Evolutionary conservation across 2,113 vertebrate genomes (phyloP), one percentile per base, ranked within the genome.

Genomic region (Lophochroa leadbeateri): DNA sequence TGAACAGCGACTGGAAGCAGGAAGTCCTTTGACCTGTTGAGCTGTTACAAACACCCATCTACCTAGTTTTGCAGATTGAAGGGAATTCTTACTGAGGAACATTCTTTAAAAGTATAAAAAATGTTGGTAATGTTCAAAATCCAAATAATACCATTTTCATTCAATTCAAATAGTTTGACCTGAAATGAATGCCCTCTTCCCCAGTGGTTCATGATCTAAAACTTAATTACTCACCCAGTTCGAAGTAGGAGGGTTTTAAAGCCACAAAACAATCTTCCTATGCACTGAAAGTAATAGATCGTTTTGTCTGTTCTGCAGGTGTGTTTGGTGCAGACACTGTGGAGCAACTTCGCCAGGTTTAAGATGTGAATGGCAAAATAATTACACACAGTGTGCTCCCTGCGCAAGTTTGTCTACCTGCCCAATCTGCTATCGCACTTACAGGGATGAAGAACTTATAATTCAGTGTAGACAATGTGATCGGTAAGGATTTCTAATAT

Each of bases 331-430:
- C 90, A 98, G 98, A 29, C 99, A 99, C 88, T 99, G 99, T 96
- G 99, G 99, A 93, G 98, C 99, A 72, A 97, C 99, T 28, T 99
- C 99, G 24, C 99, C 99, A 3, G 99, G 99, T 28, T 96, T 98
- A 88, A 97, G 98, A 86, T 99, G 99, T 76, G 99, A 99, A 82
- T 99, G 99, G 99, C 99, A 99, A 95, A 99, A 98, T 90, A 99
- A 99, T 97, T 99, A 99, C 97, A 99, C 99, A 1, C 99, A 98
- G 86, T 99, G 99, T n/a, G 99, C 98, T 3, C 99, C 99, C 5
- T 99, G 99, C 37, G 98, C 98, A 27, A 99, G 99, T 96, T 95
- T 99, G 94, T 97, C 98, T 11, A 85, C 97, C 94, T 99, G 99
- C 94, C 99, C 99, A 0, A 85, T 98, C 82, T 99, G 99, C 92